Evolutionary conservation across 2,113 vertebrate species (phyloP).

Genomic region (Prunella fulvescens): DNA sequence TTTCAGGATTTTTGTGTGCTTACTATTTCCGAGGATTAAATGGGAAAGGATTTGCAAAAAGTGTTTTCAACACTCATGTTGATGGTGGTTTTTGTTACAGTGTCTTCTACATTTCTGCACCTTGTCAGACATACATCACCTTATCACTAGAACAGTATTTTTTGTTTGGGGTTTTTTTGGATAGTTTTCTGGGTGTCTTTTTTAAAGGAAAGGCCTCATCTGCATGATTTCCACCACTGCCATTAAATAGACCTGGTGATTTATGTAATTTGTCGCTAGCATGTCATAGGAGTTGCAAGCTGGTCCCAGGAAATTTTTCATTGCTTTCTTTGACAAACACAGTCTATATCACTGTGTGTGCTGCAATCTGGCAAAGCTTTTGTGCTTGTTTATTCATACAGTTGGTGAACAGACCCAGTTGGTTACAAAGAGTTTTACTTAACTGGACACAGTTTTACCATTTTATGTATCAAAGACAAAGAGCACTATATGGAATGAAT

Average conservation of each 20-base stretch:
- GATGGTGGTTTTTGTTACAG: fast-evolving
- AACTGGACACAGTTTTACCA: fast-evolving
- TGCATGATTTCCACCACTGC: background rate
- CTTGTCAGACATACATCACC: background rate
- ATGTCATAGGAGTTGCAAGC: background rate
- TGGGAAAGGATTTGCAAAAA: background rate
- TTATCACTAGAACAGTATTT: background rate
- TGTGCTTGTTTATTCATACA: background rate
- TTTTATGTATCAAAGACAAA: background rate
- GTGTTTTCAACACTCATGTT: background rate
- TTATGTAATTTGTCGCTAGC: background rate
- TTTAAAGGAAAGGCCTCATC: background rate
- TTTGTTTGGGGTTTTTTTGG: fast-evolving
- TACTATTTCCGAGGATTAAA: background rate
- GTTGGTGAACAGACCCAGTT: background rate
- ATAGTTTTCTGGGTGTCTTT: background rate
- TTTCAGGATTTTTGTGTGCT: background rate
- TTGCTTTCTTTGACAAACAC: background rate
- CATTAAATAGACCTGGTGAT: background rate
- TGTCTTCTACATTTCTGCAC: background rate
- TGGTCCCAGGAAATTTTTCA: background rate
- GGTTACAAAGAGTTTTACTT: background rate
- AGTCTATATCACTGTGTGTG: background rate
- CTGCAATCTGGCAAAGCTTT: background rate
- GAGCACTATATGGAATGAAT: background rate